A percentile compares a stretch with the other conserved stretches of the same genome.
These are phyloP conservation scores for Oxytorus armatus DNA, from an alignment of 2,888 invertebrate genomes.

Conservation along the genomic window DNA sequence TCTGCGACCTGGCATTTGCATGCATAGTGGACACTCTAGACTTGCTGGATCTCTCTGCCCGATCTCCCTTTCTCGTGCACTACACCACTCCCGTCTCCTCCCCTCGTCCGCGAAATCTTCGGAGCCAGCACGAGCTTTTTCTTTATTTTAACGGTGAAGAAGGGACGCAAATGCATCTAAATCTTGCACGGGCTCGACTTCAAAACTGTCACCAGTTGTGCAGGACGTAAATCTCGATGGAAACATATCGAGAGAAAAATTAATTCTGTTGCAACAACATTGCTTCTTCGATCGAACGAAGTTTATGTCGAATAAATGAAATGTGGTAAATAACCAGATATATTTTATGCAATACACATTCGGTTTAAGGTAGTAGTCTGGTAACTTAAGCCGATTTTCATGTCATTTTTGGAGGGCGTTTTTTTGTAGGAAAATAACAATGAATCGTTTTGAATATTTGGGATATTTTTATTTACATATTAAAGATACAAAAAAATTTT, in stretches of 20 bases:
- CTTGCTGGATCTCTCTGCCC: slow-evolving; percentile 55
- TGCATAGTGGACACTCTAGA: slow-evolving; percentile 72
- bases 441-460: too few relatives aligned
- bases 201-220: slow-evolving; percentile 27
- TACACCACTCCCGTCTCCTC: too few relatives aligned
- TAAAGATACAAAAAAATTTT: too few relatives aligned
- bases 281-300: neutral
- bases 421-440: too few relatives aligned
- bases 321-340: neutral
- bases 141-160: slow-evolving; percentile 37
- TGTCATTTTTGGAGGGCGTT: too few relatives aligned
- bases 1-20: slow-evolving; percentile 69
- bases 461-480: too few relatives aligned
- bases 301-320: neutral
- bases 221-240: neutral
- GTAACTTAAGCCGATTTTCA: too few relatives aligned
- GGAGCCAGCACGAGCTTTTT: slow-evolving; percentile 33
- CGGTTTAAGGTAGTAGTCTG: too few relatives aligned
- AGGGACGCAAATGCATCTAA: slow-evolving; percentile 31
- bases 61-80: slow-evolving; percentile 51
- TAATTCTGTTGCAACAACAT: neutral
- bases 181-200: neutral
- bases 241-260: neutral
- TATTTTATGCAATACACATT: too few relatives aligned
- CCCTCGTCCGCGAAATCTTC: slow-evolving; percentile 35